Evolutionary conservation across 2,888 invertebrate genomes (phyloP), one percentile per base, ranked within the genome.

Genomic region (Nycteola revayana): DNA sequence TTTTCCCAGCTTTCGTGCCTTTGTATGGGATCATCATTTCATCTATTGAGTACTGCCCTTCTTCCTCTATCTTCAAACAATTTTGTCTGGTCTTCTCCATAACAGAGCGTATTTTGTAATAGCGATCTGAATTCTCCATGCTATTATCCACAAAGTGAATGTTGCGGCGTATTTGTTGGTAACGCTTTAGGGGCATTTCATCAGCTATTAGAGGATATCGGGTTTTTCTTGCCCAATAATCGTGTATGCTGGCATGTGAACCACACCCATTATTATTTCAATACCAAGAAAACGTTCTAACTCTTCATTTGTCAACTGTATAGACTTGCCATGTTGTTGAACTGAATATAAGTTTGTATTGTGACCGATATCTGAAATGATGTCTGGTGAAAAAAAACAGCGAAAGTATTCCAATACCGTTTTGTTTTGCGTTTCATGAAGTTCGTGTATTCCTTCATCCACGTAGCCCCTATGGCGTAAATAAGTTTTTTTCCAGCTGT

Each of bases 131-230:
- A 33, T 56, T 38, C 3, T 47, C 38, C 8, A 33, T 10, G 10
- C 9, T 44, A 36, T 66, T 66, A 28, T 66, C 48, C 5, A 20
- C 43, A 36, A 64, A 69, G 37, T 66, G 65, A 2, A 64, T 3
- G 28, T 26, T 37, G n/a, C 50, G 22, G n/a, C 60, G 41, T 11
- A 64, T 56, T 31, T 52, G 26, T 44, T 61, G 38, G 32, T 53
- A 66, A 4, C 57, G 27, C 36, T 60, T 53, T 34, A 58, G 27
- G 10, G 44, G 22, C 62, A 69, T 64, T 10, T 60, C 9, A 25
- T 55, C 42, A 3, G 62, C 57, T 14, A 66, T 38, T 2, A 3
- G 14, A 14, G 2, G 2, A 5, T 2, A 2, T 14, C 5, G 14
- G 14, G 2, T 3, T 14, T 5, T 3, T 5, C 2, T 3, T 3